These are phyloP conservation scores for Eudyptes chrysolophus DNA, from an alignment of 2,113 vertebrate species.

Conservation along the genomic window DNA sequence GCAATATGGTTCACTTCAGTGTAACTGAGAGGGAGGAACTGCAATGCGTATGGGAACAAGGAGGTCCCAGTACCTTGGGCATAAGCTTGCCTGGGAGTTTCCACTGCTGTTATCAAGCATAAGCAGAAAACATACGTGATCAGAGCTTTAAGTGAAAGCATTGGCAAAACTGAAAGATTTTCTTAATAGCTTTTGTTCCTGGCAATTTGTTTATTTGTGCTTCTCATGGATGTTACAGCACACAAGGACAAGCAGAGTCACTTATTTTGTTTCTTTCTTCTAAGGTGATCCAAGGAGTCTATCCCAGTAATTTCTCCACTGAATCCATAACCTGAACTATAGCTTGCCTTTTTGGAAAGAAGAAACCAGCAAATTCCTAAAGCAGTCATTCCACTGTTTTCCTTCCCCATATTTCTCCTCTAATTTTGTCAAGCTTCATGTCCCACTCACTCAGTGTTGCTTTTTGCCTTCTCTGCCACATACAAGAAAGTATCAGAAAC, in stretches of 20 bases:
- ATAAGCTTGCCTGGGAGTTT: neutral
- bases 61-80: neutral
- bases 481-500: neutral
- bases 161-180: neutral
- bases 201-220: neutral
- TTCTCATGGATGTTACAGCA: rapidly evolving
- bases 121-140: neutral
- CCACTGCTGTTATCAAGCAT: neutral
- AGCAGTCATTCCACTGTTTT: neutral
- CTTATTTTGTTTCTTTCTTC: neutral
- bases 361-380: neutral
- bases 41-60: neutral
- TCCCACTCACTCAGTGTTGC: neutral
- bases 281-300: neutral
- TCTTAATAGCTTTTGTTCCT: neutral
- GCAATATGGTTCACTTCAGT: neutral
- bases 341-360: neutral
- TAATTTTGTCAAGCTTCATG: neutral
- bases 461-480: neutral
- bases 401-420: neutral
- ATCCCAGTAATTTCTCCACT: neutral
- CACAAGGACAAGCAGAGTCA: neutral
- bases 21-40: neutral
- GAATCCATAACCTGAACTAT: neutral
- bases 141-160: neutral